These are phyloP conservation scores for Falco punctatus DNA, from an alignment of 2,113 vertebrate species.

Conservation along the genomic window DNA sequence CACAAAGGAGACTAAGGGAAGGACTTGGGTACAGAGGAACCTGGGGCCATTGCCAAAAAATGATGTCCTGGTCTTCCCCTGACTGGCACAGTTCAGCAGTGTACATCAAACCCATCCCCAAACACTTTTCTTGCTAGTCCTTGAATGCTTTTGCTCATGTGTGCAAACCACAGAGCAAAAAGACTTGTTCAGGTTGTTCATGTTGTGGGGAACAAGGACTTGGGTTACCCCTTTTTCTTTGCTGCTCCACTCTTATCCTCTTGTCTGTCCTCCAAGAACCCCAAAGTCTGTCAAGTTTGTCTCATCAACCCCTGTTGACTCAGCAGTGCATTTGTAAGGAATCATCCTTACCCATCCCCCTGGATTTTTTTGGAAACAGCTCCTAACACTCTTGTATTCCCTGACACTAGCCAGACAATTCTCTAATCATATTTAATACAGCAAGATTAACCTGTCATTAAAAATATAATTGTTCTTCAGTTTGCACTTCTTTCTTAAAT, in stretches of 20 bases:
- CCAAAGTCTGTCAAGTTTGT: not conserved
- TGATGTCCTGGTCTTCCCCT: not conserved
- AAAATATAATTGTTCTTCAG: constrained; percentile 64
- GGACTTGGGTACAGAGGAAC: not conserved
- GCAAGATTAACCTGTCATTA: constrained; percentile 70
- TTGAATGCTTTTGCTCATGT: not conserved
- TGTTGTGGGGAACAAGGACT: not conserved
- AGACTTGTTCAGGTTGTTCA: not conserved
- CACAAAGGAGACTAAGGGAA: not conserved
- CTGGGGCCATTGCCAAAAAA: not conserved
- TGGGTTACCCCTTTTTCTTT: not conserved
- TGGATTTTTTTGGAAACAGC: not conserved
- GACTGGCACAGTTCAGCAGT: not conserved
- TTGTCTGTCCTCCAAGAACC: not conserved
- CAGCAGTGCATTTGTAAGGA: not conserved
- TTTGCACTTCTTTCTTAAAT: constrained; percentile 60
- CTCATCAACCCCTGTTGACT: not conserved
- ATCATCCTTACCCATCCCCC: not conserved
- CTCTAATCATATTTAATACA: constrained; percentile 44
- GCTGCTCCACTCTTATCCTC: not conserved
- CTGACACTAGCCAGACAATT: not conserved
- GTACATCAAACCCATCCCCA: not conserved
- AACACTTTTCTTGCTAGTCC: not conserved
- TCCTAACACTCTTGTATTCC: not conserved
- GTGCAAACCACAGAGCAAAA: not conserved